A percentile compares a stretch with the other conserved stretches of the same genome.
phyloP scores from a whole-genome alignment of 2,113 vertebrate genomes.

The Centropristis striata region DNA sequence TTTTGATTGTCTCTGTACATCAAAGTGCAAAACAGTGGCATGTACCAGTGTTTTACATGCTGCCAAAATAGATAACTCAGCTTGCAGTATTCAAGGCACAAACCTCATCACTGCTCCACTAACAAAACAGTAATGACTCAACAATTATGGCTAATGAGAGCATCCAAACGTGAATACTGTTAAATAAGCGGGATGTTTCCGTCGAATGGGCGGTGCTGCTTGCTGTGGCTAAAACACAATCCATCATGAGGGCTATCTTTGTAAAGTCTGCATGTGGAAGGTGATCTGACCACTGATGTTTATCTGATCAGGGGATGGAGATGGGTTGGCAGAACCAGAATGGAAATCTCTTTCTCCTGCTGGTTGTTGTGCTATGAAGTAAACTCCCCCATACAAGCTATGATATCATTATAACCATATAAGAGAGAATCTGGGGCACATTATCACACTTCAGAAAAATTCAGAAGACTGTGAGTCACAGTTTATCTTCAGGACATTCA shows the following conservation, averaged over 20 bases:
- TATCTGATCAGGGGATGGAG: conserved; percentile 38
- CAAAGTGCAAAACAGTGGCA: not conserved
- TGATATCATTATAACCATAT: conserved; percentile 16
- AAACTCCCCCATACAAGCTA: not conserved
- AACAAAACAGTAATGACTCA: conserved; percentile 27
- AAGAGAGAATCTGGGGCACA: conserved; percentile 29
- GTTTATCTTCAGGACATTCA: conserved; percentile 12
- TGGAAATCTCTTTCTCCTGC: conserved; percentile 14
- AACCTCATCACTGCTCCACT: not conserved
- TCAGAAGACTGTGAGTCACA: conserved; percentile 53
- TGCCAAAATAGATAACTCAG: not conserved
- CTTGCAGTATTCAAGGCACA: conserved; percentile 14
- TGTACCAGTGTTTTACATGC: not conserved
- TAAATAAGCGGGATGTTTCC: conserved; percentile 19
- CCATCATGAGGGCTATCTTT: not conserved
- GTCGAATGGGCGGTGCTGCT: not conserved
- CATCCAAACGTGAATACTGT: not conserved
- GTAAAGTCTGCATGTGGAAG: conserved; percentile 18
- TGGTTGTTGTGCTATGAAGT: not conserved
- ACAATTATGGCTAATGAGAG: conserved; percentile 2
- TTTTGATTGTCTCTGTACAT: not conserved
- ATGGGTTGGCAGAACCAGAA: conserved; percentile 2
- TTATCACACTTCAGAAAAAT: conserved; percentile 54
- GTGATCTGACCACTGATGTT: conserved; percentile 43
- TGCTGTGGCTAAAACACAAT: conserved; percentile 1